Evolutionary conservation across 2,888 invertebrate species (phyloP).

Genomic region (Macrophya annulata): DNA sequence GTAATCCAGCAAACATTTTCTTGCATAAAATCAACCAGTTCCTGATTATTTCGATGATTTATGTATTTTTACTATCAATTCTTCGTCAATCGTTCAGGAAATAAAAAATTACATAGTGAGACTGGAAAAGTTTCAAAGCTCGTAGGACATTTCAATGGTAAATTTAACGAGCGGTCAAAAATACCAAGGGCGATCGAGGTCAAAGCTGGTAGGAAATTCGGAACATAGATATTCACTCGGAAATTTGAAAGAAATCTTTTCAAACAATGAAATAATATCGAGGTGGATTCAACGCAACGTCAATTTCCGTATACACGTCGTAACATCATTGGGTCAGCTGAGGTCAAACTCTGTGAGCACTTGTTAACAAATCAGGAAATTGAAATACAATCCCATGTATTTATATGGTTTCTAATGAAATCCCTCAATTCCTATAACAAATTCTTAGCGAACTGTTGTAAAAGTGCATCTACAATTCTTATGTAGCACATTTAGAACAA

Average conservation of each 20-base stretch:
- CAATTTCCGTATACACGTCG: background rate
- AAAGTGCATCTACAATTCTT: background rate
- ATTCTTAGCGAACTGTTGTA: background rate
- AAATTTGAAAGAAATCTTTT: background rate
- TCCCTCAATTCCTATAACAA: background rate
- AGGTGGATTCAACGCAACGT: background rate
- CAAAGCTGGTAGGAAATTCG: too few species aligned
- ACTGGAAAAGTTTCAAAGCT: background rate
- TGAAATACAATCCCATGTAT: background rate
- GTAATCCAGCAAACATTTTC: too few species aligned
- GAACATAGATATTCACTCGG: background rate
- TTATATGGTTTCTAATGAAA: background rate
- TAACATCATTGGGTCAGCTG: background rate
- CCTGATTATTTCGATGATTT: too few species aligned
- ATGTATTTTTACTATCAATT: too few species aligned
- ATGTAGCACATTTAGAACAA: background rate
- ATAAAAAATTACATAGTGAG: background rate
- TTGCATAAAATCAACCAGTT: too few species aligned
- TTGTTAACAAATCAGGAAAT: background rate
- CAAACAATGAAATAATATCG: background rate
- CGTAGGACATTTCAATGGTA: too few species aligned
- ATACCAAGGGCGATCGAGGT: background rate
- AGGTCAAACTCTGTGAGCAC: slow-evolving; percentile 5
- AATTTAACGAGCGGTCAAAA: too few species aligned
- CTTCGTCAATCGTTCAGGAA: too few species aligned